A percentile compares a stretch with the other conserved stretches of the same genome.
Evolutionary conservation across 2,888 invertebrate species (phyloP).

Genomic region (Clusia tigrina): DNA sequence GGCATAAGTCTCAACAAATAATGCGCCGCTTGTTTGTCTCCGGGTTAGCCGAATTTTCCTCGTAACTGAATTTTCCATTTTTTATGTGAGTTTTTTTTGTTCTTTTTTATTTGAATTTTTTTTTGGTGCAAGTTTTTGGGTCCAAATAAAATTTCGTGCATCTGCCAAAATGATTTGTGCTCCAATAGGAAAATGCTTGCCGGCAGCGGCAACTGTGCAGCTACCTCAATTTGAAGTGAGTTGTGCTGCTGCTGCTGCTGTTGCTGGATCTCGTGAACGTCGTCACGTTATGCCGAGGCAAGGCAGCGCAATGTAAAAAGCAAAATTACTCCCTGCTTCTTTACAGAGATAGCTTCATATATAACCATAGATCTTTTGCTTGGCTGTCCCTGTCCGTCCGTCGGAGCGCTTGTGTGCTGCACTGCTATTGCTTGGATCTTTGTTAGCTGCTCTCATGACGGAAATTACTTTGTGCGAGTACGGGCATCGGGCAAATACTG

Average conservation of each 20-base stretch:
- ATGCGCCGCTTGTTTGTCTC: conserved; percentile 32
- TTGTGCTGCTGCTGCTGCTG: too few relatives aligned
- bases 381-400: not conserved
- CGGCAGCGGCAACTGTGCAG: too few relatives aligned
- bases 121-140: not conserved
- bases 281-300: not conserved
- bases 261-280: not conserved
- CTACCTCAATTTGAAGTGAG: too few relatives aligned
- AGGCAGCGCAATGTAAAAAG: too few relatives aligned
- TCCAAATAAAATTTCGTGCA: not conserved
- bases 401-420: not conserved
- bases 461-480: conserved; percentile 43
- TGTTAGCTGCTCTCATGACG: conserved; percentile 43
- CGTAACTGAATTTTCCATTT: not conserved
- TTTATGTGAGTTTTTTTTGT: not conserved
- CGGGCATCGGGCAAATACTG: not conserved
- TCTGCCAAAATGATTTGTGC: conserved; percentile 2
- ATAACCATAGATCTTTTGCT: not conserved
- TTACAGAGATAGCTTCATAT: conserved; percentile 38
- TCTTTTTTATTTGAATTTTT: not conserved
- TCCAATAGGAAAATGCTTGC: not conserved
- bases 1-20: conserved; percentile 49
- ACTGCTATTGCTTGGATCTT: conserved; percentile 11
- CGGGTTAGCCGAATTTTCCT: not conserved
- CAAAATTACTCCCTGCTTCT: conserved; percentile 41